Evolutionary conservation across 2,888 invertebrate genomes (phyloP).

Genomic region (Eupithecia abbreviata): DNA sequence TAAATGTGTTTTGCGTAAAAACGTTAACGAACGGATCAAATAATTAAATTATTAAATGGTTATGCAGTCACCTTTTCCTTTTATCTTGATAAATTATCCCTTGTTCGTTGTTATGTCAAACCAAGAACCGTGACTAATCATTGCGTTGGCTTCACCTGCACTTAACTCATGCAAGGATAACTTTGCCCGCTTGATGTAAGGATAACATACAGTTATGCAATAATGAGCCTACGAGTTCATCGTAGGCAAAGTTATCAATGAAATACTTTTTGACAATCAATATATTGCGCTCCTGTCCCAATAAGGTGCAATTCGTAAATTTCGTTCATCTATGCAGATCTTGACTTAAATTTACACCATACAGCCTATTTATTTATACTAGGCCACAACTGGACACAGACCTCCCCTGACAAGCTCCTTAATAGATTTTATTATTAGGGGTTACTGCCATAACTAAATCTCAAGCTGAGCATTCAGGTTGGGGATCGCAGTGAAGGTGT

Average conservation of each 20-base stretch:
- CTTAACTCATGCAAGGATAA: slow-evolving; percentile 26
- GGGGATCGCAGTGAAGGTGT: neutral
- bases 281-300: neutral
- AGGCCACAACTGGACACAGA: neutral
- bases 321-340: too few species aligned
- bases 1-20: neutral
- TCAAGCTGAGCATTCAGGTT: neutral
- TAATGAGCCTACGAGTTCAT: neutral
- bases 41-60: slow-evolving; percentile 19
- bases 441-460: neutral
- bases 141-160: slow-evolving; percentile 18
- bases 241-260: neutral
- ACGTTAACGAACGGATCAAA: slow-evolving; percentile 1
- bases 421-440: neutral
- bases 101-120: slow-evolving; percentile 20
- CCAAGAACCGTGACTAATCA: slow-evolving; percentile 29
- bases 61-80: slow-evolving; percentile 18
- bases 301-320: neutral
- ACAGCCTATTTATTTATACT: too few species aligned
- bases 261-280: neutral
- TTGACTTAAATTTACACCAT: too few species aligned
- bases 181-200: neutral
- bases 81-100: slow-evolving; percentile 10
- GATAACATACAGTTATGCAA: neutral
- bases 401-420: neutral